phyloP scores from a whole-genome alignment of 2,797 vertebrate genomes.

The Cynopterus sphinx region DNA sequence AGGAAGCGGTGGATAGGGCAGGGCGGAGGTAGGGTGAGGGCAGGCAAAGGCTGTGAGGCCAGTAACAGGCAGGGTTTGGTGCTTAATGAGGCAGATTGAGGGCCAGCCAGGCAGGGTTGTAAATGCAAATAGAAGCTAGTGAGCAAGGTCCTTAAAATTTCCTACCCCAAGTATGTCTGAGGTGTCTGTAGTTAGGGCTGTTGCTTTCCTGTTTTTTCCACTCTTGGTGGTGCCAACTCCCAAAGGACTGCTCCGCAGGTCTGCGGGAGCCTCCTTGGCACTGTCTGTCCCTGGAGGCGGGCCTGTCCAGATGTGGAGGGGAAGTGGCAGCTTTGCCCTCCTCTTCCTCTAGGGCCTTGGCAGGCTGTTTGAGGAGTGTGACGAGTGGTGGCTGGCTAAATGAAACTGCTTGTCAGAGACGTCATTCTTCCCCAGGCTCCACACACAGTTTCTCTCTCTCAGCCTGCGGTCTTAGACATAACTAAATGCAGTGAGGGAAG shows the following conservation, averaged over 20 bases:
- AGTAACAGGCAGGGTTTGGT: not conserved
- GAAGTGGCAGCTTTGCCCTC: not conserved
- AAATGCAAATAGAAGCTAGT: not conserved
- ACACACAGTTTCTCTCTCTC: not conserved
- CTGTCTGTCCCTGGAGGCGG: not conserved
- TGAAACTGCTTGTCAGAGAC: not conserved
- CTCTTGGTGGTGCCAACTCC: not conserved
- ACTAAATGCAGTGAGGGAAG: not conserved
- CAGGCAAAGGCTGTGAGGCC: not conserved
- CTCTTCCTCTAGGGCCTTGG: not conserved
- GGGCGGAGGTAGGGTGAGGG: not conserved
- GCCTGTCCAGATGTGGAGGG: not conserved
- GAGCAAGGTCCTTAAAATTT: not conserved
- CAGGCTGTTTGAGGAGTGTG: not conserved
- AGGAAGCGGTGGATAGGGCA: not conserved
- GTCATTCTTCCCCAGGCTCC: not conserved
- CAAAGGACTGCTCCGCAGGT: not conserved
- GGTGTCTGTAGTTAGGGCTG: not conserved
- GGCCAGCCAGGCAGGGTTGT: not conserved
- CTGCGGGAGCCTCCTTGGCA: not conserved
- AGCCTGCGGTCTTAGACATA: not conserved
- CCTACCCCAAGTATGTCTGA: not conserved
- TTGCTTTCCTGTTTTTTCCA: not conserved
- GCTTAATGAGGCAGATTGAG: not conserved
- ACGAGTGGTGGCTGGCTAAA: not conserved